These are phyloP conservation scores for Microcebus murinus DNA, from an alignment of 2,113 vertebrate genomes.

Conservation along the genomic window DNA sequence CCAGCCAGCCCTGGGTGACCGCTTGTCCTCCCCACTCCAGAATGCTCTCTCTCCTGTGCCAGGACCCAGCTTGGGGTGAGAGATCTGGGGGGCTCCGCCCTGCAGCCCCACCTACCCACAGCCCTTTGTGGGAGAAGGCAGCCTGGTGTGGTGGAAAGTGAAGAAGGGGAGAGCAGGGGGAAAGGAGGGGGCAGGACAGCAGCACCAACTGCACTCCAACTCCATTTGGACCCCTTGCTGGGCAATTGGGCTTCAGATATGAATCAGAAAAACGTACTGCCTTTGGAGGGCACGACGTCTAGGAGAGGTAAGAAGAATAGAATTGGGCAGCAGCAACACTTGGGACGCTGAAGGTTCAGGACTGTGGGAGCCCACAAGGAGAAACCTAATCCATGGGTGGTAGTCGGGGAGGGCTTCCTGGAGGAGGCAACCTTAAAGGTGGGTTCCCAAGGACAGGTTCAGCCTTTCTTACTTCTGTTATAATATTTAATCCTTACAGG, in stretches of 20 bases:
- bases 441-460: neutral
- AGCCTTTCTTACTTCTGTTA: neutral
- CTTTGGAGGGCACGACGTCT: slow-evolving; percentile 10
- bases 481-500: neutral
- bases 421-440: neutral
- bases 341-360: neutral
- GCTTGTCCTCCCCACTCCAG: neutral
- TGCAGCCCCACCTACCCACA: neutral
- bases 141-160: neutral
- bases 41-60: neutral
- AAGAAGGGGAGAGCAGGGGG: neutral
- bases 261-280: neutral
- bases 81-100: neutral
- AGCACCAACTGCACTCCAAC: neutral
- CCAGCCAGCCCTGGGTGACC: slow-evolving; percentile 7
- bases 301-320: neutral
- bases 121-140: neutral
- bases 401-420: slow-evolving; percentile 34
- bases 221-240: neutral
- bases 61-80: neutral
- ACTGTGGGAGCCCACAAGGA: neutral
- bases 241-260: slow-evolving; percentile 16
- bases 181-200: neutral
- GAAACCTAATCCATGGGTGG: neutral
- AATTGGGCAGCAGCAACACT: neutral